Conservation (phyloP, 2,113 vertebrate species). For the Indri indri region DNA sequence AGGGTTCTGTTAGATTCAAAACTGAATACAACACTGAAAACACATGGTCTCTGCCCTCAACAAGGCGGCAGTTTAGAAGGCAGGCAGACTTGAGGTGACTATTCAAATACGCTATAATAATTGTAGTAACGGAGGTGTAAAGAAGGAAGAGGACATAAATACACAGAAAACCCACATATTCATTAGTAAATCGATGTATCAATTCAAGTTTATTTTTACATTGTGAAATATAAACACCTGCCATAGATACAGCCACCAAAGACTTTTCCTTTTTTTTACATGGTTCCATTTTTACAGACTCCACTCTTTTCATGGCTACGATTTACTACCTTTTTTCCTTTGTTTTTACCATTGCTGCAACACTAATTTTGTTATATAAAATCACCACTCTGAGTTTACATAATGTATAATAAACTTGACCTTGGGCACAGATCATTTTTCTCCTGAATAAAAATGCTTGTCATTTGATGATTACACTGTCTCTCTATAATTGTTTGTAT, state of each 20-base stretch:
- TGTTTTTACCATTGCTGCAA: neutral
- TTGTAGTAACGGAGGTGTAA: too few relatives aligned
- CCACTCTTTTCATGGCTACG: too few relatives aligned
- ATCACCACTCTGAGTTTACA: neutral
- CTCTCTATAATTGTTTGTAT: neutral
- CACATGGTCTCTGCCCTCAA: neutral
- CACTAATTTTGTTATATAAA: neutral
- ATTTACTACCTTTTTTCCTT: neutral
- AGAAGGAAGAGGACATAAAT: neutral
- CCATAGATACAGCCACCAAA: too few relatives aligned
- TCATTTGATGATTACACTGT: neutral
- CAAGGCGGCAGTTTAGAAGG: neutral
- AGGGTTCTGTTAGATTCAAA: neutral
- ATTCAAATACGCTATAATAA: rapidly evolving
- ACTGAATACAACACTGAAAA: neutral
- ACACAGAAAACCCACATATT: neutral
- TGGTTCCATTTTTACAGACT: neutral
- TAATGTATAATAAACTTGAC: neutral
- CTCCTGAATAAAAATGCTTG: neutral
- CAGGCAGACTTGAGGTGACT: neutral
- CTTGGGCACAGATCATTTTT: neutral
- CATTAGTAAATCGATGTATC: neutral
- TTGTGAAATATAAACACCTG: neutral
- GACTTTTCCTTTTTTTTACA: neutral
- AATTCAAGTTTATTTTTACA: neutral